These are phyloP conservation scores for Gymnarchus niloticus DNA, from an alignment of 2,113 vertebrate species.

Conservation along the genomic window DNA sequence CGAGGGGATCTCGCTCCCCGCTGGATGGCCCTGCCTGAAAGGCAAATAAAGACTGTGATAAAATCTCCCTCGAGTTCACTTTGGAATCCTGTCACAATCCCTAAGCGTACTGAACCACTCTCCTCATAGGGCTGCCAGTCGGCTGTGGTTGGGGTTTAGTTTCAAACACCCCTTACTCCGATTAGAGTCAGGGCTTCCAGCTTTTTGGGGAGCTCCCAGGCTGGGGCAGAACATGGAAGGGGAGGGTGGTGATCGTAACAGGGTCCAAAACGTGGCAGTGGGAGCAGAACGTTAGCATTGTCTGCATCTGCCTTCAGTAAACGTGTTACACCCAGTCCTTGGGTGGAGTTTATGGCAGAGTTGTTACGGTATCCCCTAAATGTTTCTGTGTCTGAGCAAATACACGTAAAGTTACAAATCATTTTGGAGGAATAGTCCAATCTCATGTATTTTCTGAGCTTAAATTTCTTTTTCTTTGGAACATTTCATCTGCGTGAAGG, in stretches of 20 bases:
- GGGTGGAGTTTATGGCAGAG: not conserved
- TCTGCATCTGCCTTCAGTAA: not conserved
- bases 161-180: no score
- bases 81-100: not conserved
- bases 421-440: not conserved
- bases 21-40: not conserved
- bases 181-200: not conserved
- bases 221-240: not conserved
- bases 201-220: not conserved
- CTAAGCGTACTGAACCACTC: not conserved
- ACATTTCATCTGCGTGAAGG: slow-evolving; percentile 43
- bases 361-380: not conserved
- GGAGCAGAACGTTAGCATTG: not conserved
- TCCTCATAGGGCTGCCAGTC: not conserved
- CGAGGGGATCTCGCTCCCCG: not conserved
- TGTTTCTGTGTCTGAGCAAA: not conserved
- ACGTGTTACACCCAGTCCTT: no score
- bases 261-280: not conserved
- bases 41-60: not conserved
- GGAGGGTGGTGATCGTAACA: not conserved
- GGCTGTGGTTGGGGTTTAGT: not conserved
- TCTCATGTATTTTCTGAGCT: slow-evolving; percentile 37
- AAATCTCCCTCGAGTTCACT: slow-evolving; percentile 10
- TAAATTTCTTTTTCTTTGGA: slow-evolving; percentile 43
- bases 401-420: not conserved